Conservation (phyloP, 2,113 vertebrate species). For the Mustela nigripes region DNA sequence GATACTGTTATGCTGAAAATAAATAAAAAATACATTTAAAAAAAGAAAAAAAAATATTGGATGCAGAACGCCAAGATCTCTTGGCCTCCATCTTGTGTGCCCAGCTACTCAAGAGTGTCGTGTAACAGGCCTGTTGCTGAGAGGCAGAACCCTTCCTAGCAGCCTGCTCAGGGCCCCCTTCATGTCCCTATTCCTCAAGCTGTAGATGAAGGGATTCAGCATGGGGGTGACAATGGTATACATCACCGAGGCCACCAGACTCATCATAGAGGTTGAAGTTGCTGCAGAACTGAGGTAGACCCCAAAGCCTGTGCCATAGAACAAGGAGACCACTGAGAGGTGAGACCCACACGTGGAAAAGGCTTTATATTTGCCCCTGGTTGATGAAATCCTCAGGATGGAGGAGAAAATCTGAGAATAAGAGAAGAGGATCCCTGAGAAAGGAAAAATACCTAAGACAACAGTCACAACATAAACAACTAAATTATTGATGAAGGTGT, state of each 20-base stretch:
- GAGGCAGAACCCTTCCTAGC: not conserved
- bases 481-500: not conserved
- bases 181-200: not conserved
- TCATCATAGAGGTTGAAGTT: not conserved
- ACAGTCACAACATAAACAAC: conserved; percentile 10
- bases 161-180: not conserved
- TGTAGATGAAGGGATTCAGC: not conserved
- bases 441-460: not conserved
- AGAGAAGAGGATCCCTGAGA: not conserved
- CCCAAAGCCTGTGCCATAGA: not conserved
- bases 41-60: not conserved
- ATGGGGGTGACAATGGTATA: not conserved
- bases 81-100: too few species aligned
- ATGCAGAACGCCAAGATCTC: too few species aligned
- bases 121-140: not conserved
- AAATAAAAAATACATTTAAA: not conserved
- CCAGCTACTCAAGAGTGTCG: not conserved
- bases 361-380: not conserved
- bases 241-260: not conserved
- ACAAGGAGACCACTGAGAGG: not conserved
- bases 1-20: too few species aligned
- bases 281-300: not conserved
- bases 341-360: not conserved
- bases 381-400: not conserved
- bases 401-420: not conserved